A percentile compares a stretch with the other conserved stretches of the same genome.
Evolutionary conservation across 2,113 vertebrate species (phyloP).

Genomic region (Mormoops blainvillei): DNA sequence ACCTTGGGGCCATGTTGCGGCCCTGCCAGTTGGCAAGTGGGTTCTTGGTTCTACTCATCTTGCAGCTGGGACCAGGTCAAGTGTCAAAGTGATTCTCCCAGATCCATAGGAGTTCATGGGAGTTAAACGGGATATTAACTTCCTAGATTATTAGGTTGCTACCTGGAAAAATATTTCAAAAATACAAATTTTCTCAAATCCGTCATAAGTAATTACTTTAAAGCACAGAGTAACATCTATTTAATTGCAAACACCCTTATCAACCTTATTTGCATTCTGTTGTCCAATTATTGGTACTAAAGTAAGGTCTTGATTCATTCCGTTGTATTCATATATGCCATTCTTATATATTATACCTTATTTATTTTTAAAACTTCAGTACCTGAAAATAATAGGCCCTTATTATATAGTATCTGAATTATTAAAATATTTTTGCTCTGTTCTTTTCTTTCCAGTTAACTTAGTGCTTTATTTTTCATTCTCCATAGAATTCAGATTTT

Average conservation of each 20-base stretch:
- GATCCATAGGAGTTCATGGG: neutral
- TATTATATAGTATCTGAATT: neutral
- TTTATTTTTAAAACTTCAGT: neutral
- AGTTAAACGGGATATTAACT: neutral
- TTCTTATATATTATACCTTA: neutral
- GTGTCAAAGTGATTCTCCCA: neutral
- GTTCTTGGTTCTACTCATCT: neutral
- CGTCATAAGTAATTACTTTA: neutral
- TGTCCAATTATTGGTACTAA: neutral
- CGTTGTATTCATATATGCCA: neutral
- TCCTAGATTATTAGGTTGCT: neutral
- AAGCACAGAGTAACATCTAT: neutral
- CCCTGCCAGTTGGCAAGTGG: neutral
- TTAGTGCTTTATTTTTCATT: constrained; percentile 21
- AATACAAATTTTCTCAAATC: neutral
- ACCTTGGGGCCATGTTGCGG: neutral
- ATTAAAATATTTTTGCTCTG: neutral
- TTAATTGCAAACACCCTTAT: neutral
- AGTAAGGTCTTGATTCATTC: neutral
- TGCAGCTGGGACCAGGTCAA: neutral
- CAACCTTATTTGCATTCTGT: neutral
- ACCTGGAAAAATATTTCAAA: neutral
- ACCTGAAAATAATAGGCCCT: neutral
- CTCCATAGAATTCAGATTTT: constrained; percentile 10
- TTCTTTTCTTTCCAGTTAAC: neutral